phyloP scores from a whole-genome alignment of 2,888 invertebrate genomes.

The Synanthedon vespiformis region DNA sequence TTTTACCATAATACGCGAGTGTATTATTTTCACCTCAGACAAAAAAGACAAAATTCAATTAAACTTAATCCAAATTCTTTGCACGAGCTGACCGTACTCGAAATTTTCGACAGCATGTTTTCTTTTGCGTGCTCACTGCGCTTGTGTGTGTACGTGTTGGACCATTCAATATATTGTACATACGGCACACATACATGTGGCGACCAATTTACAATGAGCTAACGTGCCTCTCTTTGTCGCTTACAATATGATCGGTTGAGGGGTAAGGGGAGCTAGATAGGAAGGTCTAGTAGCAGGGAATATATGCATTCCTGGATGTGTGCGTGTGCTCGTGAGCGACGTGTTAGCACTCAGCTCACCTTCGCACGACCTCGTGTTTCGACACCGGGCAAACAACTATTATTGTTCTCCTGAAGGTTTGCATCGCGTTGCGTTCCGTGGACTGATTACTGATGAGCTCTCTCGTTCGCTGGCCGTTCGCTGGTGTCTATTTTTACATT shows the following conservation, averaged over 20 bases:
- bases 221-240: conserved; percentile 4
- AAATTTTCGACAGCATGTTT: conserved; percentile 56
- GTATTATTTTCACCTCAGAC: too few relatives aligned
- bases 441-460: conserved; percentile 60
- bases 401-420: conserved; percentile 62
- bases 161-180: conserved; percentile 33
- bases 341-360: conserved; percentile 60
- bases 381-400: conserved; percentile 49
- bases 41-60: too few relatives aligned
- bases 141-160: conserved; percentile 30
- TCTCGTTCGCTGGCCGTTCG: conserved; percentile 9
- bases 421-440: conserved; percentile 42
- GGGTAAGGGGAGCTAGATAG: not conserved
- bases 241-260: not conserved
- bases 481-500: conserved; percentile 42
- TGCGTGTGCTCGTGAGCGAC: conserved; percentile 42
- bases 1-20: too few relatives aligned
- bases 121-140: conserved; percentile 47
- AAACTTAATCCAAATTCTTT: not conserved
- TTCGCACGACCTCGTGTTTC: conserved; percentile 67
- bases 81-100: conserved; percentile 28
- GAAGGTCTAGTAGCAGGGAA: conserved; percentile 3
- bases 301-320: conserved; percentile 11
- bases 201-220: conserved; percentile 19
- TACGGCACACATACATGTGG: conserved; percentile 30